Evolutionary conservation across 2,888 invertebrate genomes (phyloP), one percentile per base, ranked within the genome.

Genomic region (Lomographa bimaculata): DNA sequence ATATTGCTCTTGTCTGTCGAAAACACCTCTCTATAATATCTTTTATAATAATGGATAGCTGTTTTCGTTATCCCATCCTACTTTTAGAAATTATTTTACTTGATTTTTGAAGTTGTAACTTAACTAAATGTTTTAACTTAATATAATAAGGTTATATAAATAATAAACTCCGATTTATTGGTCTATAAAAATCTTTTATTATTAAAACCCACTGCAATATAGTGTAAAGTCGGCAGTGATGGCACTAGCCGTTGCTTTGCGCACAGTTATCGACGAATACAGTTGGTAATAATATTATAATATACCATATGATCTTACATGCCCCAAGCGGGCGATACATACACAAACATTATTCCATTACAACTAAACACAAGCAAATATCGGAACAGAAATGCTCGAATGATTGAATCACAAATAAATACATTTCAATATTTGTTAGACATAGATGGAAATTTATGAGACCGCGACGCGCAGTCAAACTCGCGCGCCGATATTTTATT

Each of bases 111-210:
- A n/a, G n/a, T n/a, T n/a, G n/a, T n/a, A n/a, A n/a, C n/a, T n/a
- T n/a, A n/a, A n/a, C n/a, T n/a, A n/a, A n/a, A n/a, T n/a, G n/a
- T n/a, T n/a, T n/a, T n/a, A n/a, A n/a, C n/a, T n/a, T n/a, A n/a
- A n/a, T n/a, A n/a, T n/a, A n/a, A n/a, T n/a, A n/a, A n/a, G n/a
- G n/a, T n/a, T n/a, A n/a, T n/a, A n/a, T n/a, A n/a, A n/a, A n/a
- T n/a, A n/a, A n/a, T n/a, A n/a, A n/a, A n/a, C n/a, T n/a, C n/a
- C n/a, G n/a, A n/a, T n/a, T n/a, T 21, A 2, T 60, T 74, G 76
- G 83, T 83, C 84, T 86, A 84, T 85, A 87, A 89, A 86, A 86
- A 79, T 79, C 71, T 80, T 87, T 86, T 79, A 79, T 79, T 83
- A 79, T 27, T 47, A 66, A 81, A 85, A 86, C 83, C 77, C 84